Conservation (phyloP, 2,888 invertebrate species). For the Polylopha cassiicola region DNA sequence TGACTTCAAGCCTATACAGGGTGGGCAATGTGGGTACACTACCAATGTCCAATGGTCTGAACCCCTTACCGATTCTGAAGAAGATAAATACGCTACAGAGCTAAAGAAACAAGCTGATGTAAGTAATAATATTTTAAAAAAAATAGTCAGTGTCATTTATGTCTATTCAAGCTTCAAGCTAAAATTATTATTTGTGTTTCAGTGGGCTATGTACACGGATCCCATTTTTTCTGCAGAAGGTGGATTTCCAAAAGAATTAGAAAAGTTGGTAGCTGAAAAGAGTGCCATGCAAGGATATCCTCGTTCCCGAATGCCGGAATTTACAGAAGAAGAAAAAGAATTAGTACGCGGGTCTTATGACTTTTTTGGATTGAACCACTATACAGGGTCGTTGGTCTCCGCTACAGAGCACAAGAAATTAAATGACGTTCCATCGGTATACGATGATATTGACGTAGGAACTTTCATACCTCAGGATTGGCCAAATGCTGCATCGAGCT, state of each 20-base stretch:
- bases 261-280: slow-evolving; percentile 57
- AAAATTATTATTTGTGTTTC: slow-evolving; percentile 21
- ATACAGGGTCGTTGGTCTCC: slow-evolving; percentile 62
- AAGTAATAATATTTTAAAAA: slow-evolving; percentile 16
- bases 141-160: too few relatives aligned
- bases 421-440: slow-evolving; percentile 7
- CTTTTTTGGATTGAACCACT: slow-evolving; percentile 81
- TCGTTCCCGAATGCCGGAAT: slow-evolving; percentile 62
- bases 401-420: slow-evolving; percentile 30
- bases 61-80: slow-evolving; percentile 33
- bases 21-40: slow-evolving; percentile 36
- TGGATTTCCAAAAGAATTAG: slow-evolving; percentile 70
- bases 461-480: slow-evolving; percentile 26
- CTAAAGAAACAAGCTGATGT: slow-evolving; percentile 34
- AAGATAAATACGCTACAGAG: slow-evolving; percentile 41
- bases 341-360: slow-evolving; percentile 49
- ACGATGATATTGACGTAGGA: slow-evolving; percentile 7
- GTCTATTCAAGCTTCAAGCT: too few relatives aligned
- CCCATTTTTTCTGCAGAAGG: slow-evolving; percentile 70
- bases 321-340: slow-evolving; percentile 53
- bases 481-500: slow-evolving; percentile 1
- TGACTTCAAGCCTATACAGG: slow-evolving; percentile 46
- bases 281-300: slow-evolving; percentile 59
- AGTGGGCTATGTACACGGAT: slow-evolving; percentile 66
- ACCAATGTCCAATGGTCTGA: slow-evolving; percentile 32